Evolutionary conservation across 2,797 vertebrate species (phyloP).

Genomic region (Schizopygopsis pylzovi): DNA sequence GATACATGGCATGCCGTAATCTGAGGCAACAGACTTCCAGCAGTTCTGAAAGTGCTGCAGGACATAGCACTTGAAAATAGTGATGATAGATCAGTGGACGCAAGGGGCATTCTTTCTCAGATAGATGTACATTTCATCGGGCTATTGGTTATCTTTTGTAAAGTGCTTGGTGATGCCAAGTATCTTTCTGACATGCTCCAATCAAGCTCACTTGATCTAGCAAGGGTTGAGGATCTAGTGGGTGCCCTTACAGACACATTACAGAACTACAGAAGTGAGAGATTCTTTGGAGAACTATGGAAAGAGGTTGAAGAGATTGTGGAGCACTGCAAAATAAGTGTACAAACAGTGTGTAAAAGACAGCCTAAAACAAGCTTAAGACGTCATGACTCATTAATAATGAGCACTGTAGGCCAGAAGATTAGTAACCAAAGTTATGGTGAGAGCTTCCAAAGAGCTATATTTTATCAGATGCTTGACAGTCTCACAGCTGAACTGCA

Average conservation of each 20-base stretch:
- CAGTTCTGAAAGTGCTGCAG: conserved; percentile 10
- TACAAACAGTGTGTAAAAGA: conserved; percentile 40
- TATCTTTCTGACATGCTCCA: conserved; percentile 47
- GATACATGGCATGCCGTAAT: conserved; percentile 31
- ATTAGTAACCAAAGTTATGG: background rate
- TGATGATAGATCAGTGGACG: background rate
- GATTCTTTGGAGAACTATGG: conserved; percentile 19
- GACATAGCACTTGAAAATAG: conserved; percentile 14
- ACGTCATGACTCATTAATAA: background rate
- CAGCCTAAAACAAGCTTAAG: conserved; percentile 8
- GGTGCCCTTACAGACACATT: conserved; percentile 16
- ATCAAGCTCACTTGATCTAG: conserved; percentile 37
- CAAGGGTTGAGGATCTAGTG: conserved; percentile 28
- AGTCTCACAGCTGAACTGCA: background rate
- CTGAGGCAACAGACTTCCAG: conserved; percentile 37
- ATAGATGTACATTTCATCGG: background rate
- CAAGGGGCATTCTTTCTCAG: conserved; percentile 25
- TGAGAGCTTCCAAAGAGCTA: background rate
- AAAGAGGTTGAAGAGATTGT: conserved; percentile 10
- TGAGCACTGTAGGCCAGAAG: conserved; percentile 26
- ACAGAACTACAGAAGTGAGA: conserved; percentile 28
- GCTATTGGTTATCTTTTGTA: conserved; percentile 48
- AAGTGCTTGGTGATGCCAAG: conserved; percentile 46
- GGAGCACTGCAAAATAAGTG: conserved; percentile 36
- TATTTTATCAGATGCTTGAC: conserved; percentile 14